Evolutionary conservation across 30 jellyfish, hydroid and myxozoan species (phyloP).

Genomic region (Chrysaora quinquecirrha): DNA sequence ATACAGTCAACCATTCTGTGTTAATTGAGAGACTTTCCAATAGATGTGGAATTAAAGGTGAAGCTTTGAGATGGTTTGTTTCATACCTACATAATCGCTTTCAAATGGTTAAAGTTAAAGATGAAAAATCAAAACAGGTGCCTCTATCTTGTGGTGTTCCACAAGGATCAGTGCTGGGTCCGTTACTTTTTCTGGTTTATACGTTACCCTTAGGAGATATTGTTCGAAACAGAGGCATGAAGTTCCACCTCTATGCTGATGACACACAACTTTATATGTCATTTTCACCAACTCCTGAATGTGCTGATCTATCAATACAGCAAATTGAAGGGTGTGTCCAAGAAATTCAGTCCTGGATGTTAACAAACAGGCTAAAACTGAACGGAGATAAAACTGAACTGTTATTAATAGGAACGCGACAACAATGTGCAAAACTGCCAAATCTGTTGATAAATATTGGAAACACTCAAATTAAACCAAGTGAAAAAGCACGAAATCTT

Average conservation of each 20-base stretch:
- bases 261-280: constrained; percentile 1
- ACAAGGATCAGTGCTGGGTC: constrained; percentile 40
- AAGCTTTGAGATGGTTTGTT: constrained; percentile 5
- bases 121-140: not conserved
- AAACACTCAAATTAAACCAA: not conserved
- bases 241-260: not conserved
- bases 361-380: not conserved
- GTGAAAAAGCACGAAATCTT: constrained; percentile 16
- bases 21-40: not conserved
- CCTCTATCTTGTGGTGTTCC: constrained; percentile 36
- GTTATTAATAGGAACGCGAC: constrained; percentile 2
- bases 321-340: not conserved
- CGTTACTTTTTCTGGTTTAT: constrained; percentile 6
- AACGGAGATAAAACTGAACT: not conserved
- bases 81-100: constrained; percentile 11
- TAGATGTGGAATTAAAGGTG: constrained; percentile 9
- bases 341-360: not conserved
- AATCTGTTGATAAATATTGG: not conserved
- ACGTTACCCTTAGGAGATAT: constrained; percentile 6
- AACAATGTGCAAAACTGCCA: constrained; percentile 6
- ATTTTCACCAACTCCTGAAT: constrained; percentile 2
- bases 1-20: not conserved
- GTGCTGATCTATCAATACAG: not conserved
- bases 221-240: not conserved
- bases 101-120: not conserved